phyloP scores from a whole-genome alignment of 2,888 invertebrate species.

The Chrysodeixis includens region DNA sequence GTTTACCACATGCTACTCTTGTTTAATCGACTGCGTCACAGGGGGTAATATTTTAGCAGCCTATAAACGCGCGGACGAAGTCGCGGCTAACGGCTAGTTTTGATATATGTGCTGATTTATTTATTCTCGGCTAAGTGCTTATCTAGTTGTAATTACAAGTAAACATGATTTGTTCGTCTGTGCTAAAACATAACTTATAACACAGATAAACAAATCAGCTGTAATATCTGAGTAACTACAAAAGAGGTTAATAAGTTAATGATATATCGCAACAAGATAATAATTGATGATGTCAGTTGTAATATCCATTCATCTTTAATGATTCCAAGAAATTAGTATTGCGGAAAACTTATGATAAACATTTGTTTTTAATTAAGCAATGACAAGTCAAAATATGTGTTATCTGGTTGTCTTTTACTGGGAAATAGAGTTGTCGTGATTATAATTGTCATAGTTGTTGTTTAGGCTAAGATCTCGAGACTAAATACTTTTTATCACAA shows the following conservation, averaged over 20 bases:
- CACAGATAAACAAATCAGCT: slow-evolving; percentile 27
- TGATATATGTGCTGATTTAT: no score
- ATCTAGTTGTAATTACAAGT: background rate
- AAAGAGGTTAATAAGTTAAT: slow-evolving; percentile 45
- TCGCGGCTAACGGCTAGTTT: no score
- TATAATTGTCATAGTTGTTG: no score
- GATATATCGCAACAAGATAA: slow-evolving; percentile 28
- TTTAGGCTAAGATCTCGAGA: no score
- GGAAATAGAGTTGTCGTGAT: no score
- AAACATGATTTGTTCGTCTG: background rate
- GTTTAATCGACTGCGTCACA: no score
- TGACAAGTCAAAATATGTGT: background rate
- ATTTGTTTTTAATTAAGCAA: background rate
- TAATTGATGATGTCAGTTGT: slow-evolving; percentile 5
- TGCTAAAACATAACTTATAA: background rate
- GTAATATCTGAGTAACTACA: slow-evolving; percentile 24
- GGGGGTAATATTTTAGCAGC: no score
- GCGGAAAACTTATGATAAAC: slow-evolving; percentile 11
- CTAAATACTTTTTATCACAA: no score
- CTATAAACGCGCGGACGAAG: no score
- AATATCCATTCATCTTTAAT: slow-evolving; percentile 24
- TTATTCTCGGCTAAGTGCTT: no score
- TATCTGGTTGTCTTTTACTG: background rate
- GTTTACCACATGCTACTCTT: no score
- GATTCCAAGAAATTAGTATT: slow-evolving; percentile 23